phyloP scores from a whole-genome alignment of 2,113 vertebrate species.

The Odocoileus hemionus region DNA sequence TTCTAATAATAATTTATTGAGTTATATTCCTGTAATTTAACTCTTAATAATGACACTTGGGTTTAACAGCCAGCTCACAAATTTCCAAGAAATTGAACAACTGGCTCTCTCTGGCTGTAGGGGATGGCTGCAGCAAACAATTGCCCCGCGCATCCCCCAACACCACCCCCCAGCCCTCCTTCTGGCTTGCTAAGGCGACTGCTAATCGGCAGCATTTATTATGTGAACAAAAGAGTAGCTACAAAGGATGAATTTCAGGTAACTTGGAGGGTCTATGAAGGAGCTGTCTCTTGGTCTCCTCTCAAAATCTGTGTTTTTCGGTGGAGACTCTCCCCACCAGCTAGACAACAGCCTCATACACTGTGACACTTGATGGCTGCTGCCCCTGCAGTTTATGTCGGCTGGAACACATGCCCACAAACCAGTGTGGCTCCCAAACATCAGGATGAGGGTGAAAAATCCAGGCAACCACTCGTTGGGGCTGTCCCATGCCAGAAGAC shows the following conservation, averaged over 20 bases:
- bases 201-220: not conserved
- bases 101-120: not conserved
- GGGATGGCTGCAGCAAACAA: not conserved
- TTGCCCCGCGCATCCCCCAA: accelerated
- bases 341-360: accelerated
- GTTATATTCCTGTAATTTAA: not conserved
- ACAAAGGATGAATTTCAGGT: not conserved
- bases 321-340: not conserved
- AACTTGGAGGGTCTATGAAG: not conserved
- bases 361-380: not conserved
- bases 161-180: not conserved
- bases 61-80: not conserved
- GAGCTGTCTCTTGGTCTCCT: not conserved
- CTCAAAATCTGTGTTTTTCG: not conserved
- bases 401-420: not conserved
- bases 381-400: accelerated
- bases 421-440: accelerated
- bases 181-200: not conserved
- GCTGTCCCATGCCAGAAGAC: not conserved
- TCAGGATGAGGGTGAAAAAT: not conserved
- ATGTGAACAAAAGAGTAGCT: not conserved
- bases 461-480: not conserved
- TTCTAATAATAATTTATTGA: not conserved
- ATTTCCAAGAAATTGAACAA: not conserved
- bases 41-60: not conserved